phyloP scores from a whole-genome alignment of 2,888 invertebrate genomes.

The Nesidiocoris tenuis region DNA sequence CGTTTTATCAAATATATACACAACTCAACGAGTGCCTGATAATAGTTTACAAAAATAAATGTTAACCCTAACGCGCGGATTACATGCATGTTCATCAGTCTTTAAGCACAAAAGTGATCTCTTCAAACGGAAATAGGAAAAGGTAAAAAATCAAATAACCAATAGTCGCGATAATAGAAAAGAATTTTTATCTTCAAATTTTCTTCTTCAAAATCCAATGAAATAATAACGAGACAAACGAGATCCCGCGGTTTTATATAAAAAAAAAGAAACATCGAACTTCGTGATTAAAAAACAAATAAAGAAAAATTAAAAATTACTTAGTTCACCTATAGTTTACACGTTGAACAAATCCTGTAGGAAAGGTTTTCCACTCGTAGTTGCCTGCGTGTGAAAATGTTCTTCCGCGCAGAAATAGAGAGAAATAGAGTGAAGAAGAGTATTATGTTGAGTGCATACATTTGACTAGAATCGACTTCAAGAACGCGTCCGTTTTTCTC shows the following conservation, averaged over 20 bases:
- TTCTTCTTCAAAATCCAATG: not conserved
- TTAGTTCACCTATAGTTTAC: slow-evolving; percentile 12
- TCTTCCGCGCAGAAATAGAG: not conserved
- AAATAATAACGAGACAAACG: not conserved
- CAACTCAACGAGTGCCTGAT: slow-evolving; percentile 35
- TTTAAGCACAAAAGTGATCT: slow-evolving; percentile 38
- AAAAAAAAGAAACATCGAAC: slow-evolving; percentile 9
- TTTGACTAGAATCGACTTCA: slow-evolving; percentile 41
- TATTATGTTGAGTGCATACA: slow-evolving; percentile 38
- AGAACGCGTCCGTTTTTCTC: slow-evolving; percentile 28
- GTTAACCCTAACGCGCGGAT: slow-evolving; percentile 33
- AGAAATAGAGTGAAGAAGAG: slow-evolving; percentile 32
- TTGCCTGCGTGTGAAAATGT: not conserved
- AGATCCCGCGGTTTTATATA: slow-evolving; percentile 29
- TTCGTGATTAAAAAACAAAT: not conserved
- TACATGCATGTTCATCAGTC: slow-evolving; percentile 31
- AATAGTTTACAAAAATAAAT: slow-evolving; percentile 36
- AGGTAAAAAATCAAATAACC: slow-evolving; percentile 1
- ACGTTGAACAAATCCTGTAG: slow-evolving; percentile 37
- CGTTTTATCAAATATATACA: slow-evolving; percentile 28
- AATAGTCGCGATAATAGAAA: not conserved
- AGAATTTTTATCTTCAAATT: not conserved
- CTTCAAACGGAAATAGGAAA: slow-evolving; percentile 6
- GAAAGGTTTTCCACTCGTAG: slow-evolving; percentile 6
- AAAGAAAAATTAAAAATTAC: not conserved